phyloP scores from a whole-genome alignment of 2,113 vertebrate genomes.

The Menidia beryllina region DNA sequence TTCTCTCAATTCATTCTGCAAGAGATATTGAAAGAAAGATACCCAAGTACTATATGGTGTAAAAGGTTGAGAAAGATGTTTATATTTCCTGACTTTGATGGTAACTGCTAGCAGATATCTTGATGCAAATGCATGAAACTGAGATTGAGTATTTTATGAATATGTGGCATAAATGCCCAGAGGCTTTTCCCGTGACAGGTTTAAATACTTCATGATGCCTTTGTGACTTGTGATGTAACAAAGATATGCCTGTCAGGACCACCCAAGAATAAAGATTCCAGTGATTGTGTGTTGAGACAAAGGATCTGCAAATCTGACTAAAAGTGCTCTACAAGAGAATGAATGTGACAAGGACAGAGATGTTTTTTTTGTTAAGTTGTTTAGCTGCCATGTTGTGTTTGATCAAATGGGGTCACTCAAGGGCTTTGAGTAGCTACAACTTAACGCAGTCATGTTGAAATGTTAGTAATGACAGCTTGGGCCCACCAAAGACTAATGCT shows the following conservation, averaged over 20 bases:
- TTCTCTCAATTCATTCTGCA: not conserved
- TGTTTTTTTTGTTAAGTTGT: slow-evolving; percentile 28
- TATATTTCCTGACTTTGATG: not conserved
- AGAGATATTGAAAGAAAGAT: not conserved
- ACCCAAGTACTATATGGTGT: not conserved
- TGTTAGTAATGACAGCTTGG: not conserved
- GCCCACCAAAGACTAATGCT: not conserved
- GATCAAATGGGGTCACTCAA: slow-evolving; percentile 42
- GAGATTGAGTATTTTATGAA: not conserved
- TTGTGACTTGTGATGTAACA: slow-evolving; percentile 2
- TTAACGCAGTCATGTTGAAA: slow-evolving; percentile 4
- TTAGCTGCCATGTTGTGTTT: slow-evolving; percentile 49
- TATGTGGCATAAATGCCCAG: not conserved
- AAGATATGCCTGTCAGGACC: not conserved
- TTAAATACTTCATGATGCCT: slow-evolving; percentile 14
- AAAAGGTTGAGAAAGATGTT: not conserved
- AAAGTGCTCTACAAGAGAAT: slow-evolving; percentile 11
- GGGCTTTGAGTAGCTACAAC: slow-evolving; percentile 13
- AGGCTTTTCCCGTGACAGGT: not conserved
- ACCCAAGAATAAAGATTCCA: slow-evolving; percentile 8
- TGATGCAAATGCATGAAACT: not conserved
- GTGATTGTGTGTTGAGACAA: slow-evolving; percentile 11
- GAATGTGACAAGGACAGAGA: slow-evolving; percentile 45
- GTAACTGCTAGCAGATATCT: not conserved
- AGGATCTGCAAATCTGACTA: slow-evolving; percentile 50